phyloP scores from a whole-genome alignment of 2,888 invertebrate genomes.

The Kuschelorhynchus macadamiae region DNA sequence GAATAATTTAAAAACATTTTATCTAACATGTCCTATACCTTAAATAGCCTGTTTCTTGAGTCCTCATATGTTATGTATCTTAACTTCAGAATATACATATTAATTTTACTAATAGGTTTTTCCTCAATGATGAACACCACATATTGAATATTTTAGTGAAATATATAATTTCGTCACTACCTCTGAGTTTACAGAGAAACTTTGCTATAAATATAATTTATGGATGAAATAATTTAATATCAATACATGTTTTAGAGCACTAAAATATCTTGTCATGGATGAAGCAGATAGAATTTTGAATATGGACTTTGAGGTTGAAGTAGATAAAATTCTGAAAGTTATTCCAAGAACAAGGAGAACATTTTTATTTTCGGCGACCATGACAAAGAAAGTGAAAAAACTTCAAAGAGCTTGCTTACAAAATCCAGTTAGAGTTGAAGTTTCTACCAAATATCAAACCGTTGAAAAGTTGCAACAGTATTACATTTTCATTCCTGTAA shows the following conservation, averaged over 20 bases:
- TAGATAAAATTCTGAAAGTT: constrained; percentile 94
- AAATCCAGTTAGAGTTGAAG: constrained; percentile 97
- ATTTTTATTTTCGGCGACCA: constrained; percentile 97
- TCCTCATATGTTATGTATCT: no score
- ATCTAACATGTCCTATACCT: no score
- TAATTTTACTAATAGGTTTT: no score
- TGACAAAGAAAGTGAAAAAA: constrained; percentile 98
- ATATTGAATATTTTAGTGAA: constrained; percentile 37
- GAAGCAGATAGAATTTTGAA: constrained; percentile 99
- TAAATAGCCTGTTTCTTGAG: no score
- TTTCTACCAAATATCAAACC: constrained; percentile 97
- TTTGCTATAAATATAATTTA: constrained; percentile 30
- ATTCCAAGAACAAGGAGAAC: constrained; percentile 94
- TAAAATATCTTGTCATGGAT: constrained; percentile 87
- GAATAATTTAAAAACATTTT: no score
- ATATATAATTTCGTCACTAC: constrained; percentile 50
- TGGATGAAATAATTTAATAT: neutral
- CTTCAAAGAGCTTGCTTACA: constrained; percentile 94
- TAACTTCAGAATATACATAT: no score
- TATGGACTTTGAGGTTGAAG: constrained; percentile 99
- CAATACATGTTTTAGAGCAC: constrained; percentile 48
- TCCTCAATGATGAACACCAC: constrained; percentile 34
- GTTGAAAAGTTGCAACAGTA: constrained; percentile 96
- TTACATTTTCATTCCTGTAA: constrained; percentile 95
- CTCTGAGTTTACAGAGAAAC: constrained; percentile 32